A percentile compares a stretch with the other conserved stretches of the same genome.
These are phyloP conservation scores for Agelastica alni DNA, from an alignment of 2,888 invertebrate species.

Conservation along the genomic window DNA sequence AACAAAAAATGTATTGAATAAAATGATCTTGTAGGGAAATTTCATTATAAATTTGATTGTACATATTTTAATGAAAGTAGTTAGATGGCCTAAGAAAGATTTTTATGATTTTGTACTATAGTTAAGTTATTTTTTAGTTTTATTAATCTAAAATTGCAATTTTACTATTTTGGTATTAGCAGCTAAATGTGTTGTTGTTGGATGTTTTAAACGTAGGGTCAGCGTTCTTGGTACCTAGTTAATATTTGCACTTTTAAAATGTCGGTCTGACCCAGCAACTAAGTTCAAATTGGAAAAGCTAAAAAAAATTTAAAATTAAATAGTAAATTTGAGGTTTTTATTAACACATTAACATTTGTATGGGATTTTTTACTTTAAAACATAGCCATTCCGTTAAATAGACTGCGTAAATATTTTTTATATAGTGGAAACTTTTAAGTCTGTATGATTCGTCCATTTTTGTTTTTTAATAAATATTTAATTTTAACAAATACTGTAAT, in stretches of 20 bases:
- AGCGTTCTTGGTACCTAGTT: slow-evolving; percentile 7
- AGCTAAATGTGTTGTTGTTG: neutral
- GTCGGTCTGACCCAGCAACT: neutral
- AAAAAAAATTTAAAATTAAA: neutral
- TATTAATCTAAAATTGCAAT: neutral
- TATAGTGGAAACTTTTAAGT: slow-evolving; percentile 8
- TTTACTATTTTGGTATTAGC: neutral
- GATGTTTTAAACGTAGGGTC: neutral
- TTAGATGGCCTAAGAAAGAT: slow-evolving; percentile 23
- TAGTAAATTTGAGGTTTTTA: neutral
- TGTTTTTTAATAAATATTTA: slow-evolving; percentile 25
- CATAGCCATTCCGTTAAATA: slow-evolving; percentile 14
- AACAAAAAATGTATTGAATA: too few species aligned
- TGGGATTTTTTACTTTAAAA: neutral
- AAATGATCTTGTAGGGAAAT: neutral
- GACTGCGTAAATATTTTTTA: slow-evolving; percentile 11
- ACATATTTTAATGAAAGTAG: slow-evolving; percentile 18
- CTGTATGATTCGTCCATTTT: slow-evolving; percentile 32
- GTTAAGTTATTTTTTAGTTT: slow-evolving; percentile 13
- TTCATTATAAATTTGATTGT: slow-evolving; percentile 6
- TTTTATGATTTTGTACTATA: slow-evolving; percentile 17
- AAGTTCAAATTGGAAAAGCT: neutral
- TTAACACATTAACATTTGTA: neutral
- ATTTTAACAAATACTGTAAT: too few species aligned
- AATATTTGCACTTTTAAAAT: slow-evolving; percentile 7